Evolutionary conservation across 2,888 invertebrate genomes (phyloP), one percentile per base, ranked within the genome.

Genomic region (Lacanobia oleracea): DNA sequence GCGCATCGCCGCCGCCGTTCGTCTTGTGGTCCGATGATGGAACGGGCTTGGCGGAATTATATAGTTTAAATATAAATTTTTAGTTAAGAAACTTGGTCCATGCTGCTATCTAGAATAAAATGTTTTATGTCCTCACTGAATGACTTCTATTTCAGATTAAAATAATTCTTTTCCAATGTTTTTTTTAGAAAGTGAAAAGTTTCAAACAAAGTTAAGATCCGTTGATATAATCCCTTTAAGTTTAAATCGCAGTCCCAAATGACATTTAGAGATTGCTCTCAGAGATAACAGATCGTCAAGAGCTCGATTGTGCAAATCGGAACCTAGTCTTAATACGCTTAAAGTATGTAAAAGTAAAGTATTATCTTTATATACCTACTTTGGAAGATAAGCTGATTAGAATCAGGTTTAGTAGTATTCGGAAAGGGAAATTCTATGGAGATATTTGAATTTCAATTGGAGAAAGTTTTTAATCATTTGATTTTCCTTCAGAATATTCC

Each of bases 251-350:
- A 77, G 59, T 77, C 75, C 70, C 74, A 71, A 83, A 75, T 75
- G 75, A 72, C 43, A 75, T 79, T 79, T 45, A 54, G n/a, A 60
- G 83, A 84, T 83, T 50, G 40, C 64, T 62, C 43, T 27, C 60
- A 27, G 54, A 56, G 83, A 83, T 83, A 83, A 61, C 61, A 83
- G 67, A 83, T 83, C 61, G 54, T 68, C 75, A 62, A 67, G 68
- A 81, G 63, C 45, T 75, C 65, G 83, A 72, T 83, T 78, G 63
- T 71, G 77, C 63, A 67, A 70, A 79, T 83, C 67, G 68, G 67
- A 67, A 79, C 50, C 65, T 61, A 73, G 70, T 69, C 69, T 78
- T 67, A 77, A 77, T 67, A 73, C 57, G 61, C 72, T 64, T 54
- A 72, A 81, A 73, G 72, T 83, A 70, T 75, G 72, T 80, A 66